Percentiles rank a stretch among this genome's conserved stretches.
Evolutionary conservation across 1,140 invertebrate genomes (phyloP).

Genomic region (Caenorhabditis tropicalis): DNA sequence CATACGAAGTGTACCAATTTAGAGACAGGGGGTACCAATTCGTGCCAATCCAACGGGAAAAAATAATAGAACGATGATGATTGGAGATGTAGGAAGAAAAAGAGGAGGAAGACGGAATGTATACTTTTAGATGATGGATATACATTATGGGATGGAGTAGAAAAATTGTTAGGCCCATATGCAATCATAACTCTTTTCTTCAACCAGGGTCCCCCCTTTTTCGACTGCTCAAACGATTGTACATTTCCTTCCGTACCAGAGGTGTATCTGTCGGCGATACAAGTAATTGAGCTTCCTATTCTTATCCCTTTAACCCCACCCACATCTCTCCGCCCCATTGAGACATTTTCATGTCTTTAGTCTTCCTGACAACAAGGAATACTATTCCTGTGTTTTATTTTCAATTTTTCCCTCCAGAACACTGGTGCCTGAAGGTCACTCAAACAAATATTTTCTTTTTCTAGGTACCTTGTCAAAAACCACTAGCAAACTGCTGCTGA

Average conservation of each 20-base stretch:
- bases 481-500: conserved; percentile 16
- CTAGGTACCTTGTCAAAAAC: conserved; percentile 6
- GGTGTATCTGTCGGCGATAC: conserved; percentile 32
- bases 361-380: neutral
- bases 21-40: neutral
- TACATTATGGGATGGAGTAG: conserved; percentile 29
- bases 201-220: too few relatives aligned
- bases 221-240: conserved; percentile 33
- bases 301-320: conserved; percentile 34
- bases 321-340: neutral
- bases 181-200: neutral
- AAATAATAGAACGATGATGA: conserved; percentile 38
- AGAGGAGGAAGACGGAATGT: conserved; percentile 12
- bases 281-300: conserved; percentile 41
- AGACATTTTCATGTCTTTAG: conserved; percentile 19
- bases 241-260: conserved; percentile 28
- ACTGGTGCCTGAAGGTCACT: too few relatives aligned
- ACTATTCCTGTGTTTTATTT: conserved; percentile 16
- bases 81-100: too few relatives aligned
- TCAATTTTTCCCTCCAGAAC: neutral
- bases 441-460: neutral
- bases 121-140: conserved; percentile 43
- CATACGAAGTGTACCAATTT: conserved; percentile 38
- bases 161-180: conserved; percentile 17
- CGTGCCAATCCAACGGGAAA: conserved; percentile 40